Conservation (phyloP, 2,888 invertebrate species). For the Carcina quercana region DNA sequence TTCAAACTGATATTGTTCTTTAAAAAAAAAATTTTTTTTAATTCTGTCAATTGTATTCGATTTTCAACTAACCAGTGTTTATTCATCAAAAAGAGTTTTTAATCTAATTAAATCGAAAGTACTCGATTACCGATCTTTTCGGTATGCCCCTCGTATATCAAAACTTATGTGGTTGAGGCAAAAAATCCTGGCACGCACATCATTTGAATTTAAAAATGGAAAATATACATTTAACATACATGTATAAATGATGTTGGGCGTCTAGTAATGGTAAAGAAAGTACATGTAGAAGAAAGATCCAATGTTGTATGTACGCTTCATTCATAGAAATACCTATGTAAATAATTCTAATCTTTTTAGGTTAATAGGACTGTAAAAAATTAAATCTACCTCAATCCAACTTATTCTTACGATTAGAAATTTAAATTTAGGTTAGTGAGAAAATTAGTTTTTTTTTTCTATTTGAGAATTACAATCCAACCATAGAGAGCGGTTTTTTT, state of each 20-base stretch:
- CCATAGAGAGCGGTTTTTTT: conserved; percentile 36
- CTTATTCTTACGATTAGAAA: conserved; percentile 65
- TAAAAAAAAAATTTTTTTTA: no score
- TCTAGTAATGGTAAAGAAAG: conserved; percentile 42
- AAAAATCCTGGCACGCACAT: no score
- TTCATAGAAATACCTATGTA: conserved; percentile 60
- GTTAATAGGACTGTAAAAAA: conserved; percentile 74
- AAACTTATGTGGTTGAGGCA: no score
- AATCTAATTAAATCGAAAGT: no score
- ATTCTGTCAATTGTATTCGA: no score
- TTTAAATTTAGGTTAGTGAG: conserved; percentile 68
- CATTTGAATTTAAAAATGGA: no score
- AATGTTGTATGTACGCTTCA: conserved; percentile 59
- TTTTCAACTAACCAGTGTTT: no score
- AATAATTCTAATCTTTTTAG: conserved; percentile 68
- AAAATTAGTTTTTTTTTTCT: conserved; percentile 40
- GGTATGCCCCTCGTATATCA: no score
- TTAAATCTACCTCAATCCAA: conserved; percentile 73
- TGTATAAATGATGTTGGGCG: conserved; percentile 33
- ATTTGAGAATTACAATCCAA: conserved; percentile 46
- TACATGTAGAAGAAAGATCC: conserved; percentile 41
- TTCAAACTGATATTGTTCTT: no score
- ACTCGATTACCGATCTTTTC: no score
- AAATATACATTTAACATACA: no score
- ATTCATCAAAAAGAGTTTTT: no score